Evolutionary conservation across 2,797 vertebrate genomes (phyloP).

Genomic region (Myotis myotis): DNA sequence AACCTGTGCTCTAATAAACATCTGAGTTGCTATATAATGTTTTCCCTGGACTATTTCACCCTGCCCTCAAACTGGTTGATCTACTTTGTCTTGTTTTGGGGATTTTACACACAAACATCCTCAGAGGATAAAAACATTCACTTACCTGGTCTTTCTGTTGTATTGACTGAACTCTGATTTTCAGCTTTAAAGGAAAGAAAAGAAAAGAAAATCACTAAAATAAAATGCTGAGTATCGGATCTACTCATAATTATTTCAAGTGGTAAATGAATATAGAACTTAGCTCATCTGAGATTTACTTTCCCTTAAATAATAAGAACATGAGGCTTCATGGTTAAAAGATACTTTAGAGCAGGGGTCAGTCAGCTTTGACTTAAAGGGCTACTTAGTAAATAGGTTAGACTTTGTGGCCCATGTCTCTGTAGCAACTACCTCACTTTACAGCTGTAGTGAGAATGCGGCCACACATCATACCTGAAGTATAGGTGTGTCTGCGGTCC

Average conservation of each 20-base stretch:
- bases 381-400: neutral
- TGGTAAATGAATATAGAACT: neutral
- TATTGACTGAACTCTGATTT: constrained; percentile 25
- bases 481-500: neutral
- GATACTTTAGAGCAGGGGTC: neutral
- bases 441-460: neutral
- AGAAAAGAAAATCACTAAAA: constrained; percentile 39
- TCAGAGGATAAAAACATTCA: neutral
- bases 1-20: neutral
- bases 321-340: neutral
- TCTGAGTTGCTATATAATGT: neutral
- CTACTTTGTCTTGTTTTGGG: neutral
- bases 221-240: neutral
- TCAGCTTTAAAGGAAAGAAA: constrained; percentile 62
- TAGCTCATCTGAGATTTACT: neutral
- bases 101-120: neutral
- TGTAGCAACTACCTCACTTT: neutral
- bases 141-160: constrained; percentile 58
- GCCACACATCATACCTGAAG: neutral
- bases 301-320: neutral
- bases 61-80: neutral
- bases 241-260: neutral
- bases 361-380: neutral
- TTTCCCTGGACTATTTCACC: neutral
- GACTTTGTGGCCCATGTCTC: neutral